Conservation (phyloP, 2,797 vertebrate species). For the Bovichtus variegatus region DNA sequence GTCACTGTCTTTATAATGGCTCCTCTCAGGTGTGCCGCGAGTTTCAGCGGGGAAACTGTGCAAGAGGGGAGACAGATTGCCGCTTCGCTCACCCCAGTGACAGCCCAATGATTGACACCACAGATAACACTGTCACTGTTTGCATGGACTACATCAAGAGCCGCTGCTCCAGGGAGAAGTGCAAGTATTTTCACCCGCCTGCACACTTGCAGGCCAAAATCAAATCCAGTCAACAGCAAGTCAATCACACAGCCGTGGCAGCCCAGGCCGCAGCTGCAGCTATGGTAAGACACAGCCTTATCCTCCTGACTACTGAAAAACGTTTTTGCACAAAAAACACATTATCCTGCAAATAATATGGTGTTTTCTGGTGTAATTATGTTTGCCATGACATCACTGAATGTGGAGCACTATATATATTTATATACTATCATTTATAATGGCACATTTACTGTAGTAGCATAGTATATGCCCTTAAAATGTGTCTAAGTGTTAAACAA, state of each 20-base stretch:
- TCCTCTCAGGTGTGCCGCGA: conserved; percentile 95
- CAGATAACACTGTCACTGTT: conserved; percentile 99
- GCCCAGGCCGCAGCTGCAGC: conserved; percentile 91
- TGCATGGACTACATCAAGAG: conserved; percentile 99
- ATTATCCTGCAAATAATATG: conserved; percentile 4
- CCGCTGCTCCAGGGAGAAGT: conserved; percentile 99
- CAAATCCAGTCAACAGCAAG: conserved; percentile 98
- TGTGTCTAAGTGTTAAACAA: not conserved
- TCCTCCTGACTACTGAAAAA: not conserved
- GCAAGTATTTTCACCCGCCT: conserved; percentile 99
- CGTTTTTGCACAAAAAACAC: not conserved
- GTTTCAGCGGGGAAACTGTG: conserved; percentile 99
- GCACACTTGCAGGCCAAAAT: conserved; percentile 99
- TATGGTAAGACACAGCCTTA: conserved; percentile 79
- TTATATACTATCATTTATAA: conserved; percentile 4
- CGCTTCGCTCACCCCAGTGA: conserved; percentile 98
- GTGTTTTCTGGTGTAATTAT: conserved; percentile 4
- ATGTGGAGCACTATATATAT: conserved; percentile 28
- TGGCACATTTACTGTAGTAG: not conserved
- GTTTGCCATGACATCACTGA: conserved; percentile 32
- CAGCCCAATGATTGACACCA: conserved; percentile 99
- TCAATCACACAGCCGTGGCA: conserved; percentile 93
- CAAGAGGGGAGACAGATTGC: conserved; percentile 98
- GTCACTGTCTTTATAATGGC: conserved; percentile 1
- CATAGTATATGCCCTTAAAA: not conserved